Evolutionary conservation across 1,140 invertebrate species (phyloP).

Genomic region (Helicoverpa armigera): DNA sequence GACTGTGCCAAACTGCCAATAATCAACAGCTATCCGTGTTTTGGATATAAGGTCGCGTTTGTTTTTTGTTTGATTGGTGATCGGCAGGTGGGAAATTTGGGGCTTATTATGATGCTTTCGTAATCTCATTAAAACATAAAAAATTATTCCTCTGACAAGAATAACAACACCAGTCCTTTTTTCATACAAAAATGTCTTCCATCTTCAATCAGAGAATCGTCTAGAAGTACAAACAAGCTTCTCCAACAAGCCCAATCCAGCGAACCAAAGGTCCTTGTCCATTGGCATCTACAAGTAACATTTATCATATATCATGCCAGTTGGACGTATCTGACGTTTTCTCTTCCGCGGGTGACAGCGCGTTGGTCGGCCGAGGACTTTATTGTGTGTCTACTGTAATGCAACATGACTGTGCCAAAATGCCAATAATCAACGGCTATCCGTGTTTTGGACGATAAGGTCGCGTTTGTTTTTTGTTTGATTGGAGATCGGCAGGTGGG

Average conservation of each 20-base stretch:
- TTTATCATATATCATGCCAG: slow-evolving; percentile 82
- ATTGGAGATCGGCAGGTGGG: background rate
- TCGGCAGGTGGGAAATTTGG: background rate
- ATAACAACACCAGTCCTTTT: no score
- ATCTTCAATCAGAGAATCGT: no score
- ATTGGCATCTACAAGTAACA: slow-evolving; percentile 64
- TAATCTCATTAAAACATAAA: no score
- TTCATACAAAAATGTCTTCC: no score
- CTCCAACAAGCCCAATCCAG: background rate
- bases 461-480: slow-evolving; percentile 13
- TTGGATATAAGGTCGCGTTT: background rate
- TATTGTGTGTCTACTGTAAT: slow-evolving; percentile 59
- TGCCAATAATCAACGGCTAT: slow-evolving; percentile 46
- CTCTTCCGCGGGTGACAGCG: slow-evolving; percentile 76
- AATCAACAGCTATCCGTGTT: slow-evolving; percentile 46
- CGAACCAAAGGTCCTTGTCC: background rate
- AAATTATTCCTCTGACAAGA: no score
- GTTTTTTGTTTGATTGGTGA: slow-evolving; percentile 4
- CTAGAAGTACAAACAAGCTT: no score
- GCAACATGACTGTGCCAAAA: slow-evolving; percentile 45
- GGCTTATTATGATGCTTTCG: background rate
- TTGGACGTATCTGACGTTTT: slow-evolving; percentile 80
- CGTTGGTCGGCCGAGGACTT: slow-evolving; percentile 63
- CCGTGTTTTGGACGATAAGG: slow-evolving; percentile 29
- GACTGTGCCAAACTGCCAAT: slow-evolving; percentile 49